These are phyloP conservation scores for Columbina picui DNA, from an alignment of 2,113 vertebrate species.

Conservation along the genomic window DNA sequence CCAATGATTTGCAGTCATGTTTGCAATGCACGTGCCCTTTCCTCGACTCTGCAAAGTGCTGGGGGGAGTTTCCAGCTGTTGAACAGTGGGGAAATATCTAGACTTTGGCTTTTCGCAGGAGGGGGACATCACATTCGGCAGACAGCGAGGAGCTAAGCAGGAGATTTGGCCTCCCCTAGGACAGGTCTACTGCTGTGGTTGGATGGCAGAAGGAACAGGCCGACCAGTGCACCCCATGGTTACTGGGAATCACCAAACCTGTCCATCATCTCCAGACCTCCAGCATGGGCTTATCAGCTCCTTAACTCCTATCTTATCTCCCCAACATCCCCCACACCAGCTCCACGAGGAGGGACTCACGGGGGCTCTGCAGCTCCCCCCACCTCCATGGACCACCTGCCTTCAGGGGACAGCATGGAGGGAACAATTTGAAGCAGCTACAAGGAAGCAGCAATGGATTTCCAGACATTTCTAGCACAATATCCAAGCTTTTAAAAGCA, in stretches of 20 bases:
- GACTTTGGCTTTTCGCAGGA: neutral
- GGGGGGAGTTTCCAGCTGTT: neutral
- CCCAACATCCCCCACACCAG: neutral
- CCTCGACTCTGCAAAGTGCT: neutral
- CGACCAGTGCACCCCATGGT: neutral
- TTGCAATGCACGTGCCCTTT: neutral
- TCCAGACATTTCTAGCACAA: neutral
- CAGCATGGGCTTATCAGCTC: neutral
- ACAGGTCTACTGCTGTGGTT: neutral
- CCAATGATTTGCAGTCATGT: neutral
- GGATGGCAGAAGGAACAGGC: neutral
- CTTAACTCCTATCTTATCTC: neutral
- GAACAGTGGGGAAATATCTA: neutral
- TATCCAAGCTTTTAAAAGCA: neutral
- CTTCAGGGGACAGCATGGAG: rapidly evolving
- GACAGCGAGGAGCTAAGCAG: neutral
- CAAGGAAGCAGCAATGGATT: neutral
- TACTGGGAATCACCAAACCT: neutral
- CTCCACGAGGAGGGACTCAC: neutral
- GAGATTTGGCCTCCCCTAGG: neutral
- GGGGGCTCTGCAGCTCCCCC: neutral
- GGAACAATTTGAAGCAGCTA: neutral
- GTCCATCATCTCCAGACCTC: neutral
- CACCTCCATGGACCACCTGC: rapidly evolving
- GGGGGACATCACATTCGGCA: neutral